Percentiles rank a stretch among this genome's conserved stretches.
Evolutionary conservation across 2,888 invertebrate genomes (phyloP).

Genomic region (Gerris lacustris): DNA sequence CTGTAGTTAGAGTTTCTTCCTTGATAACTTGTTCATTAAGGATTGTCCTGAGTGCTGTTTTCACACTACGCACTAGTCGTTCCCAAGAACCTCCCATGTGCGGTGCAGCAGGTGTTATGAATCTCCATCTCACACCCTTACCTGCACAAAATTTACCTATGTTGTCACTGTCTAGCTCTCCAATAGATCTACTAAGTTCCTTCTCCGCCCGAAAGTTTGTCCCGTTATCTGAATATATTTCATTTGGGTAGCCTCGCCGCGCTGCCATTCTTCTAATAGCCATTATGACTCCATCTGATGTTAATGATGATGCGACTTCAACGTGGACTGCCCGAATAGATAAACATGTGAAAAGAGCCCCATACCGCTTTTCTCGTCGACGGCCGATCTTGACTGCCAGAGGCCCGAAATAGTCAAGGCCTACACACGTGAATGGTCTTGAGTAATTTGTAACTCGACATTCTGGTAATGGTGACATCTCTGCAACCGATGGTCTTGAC

Average conservation of each 20-base stretch:
- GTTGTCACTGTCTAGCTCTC: not conserved
- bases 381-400: no score
- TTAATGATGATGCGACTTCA: not conserved
- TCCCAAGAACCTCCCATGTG: conserved; percentile 10
- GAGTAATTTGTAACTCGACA: no score
- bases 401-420: conserved; percentile 1
- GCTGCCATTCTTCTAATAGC: conserved; percentile 10
- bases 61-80: conserved; percentile 7
- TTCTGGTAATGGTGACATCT: no score
- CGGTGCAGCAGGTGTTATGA: conserved; percentile 6
- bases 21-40: not conserved
- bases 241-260: conserved; percentile 9
- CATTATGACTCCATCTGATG: not conserved
- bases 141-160: not conserved
- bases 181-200: conserved; percentile 1
- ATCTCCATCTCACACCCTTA: not conserved
- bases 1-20: conserved; percentile 9
- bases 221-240: conserved; percentile 12
- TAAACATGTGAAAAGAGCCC: conserved; percentile 10
- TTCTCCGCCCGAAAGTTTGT: conserved; percentile 11
- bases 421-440: conserved; percentile 5
- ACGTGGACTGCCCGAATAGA: conserved; percentile 10
- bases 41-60: conserved; percentile 7
- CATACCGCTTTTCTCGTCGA: conserved; percentile 7
- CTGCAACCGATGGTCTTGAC: no score